Conservation (phyloP, 2,797 vertebrate species). For the Muraenolepis orangiensis region DNA sequence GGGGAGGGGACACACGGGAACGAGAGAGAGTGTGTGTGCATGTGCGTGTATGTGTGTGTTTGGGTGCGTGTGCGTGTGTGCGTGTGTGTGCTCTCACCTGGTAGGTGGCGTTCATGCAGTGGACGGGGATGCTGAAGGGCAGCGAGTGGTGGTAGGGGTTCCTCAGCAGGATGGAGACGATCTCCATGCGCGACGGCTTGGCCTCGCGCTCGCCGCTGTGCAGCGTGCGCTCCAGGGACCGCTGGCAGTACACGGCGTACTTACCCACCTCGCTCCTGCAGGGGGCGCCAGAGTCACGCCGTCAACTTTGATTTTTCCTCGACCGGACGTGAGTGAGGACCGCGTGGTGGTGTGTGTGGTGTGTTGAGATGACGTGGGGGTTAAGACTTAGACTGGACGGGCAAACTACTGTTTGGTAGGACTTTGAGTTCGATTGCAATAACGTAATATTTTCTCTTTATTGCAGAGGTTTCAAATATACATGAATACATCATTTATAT, state of each 20-base stretch:
- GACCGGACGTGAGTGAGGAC: too few relatives aligned
- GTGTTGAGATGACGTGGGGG: background rate
- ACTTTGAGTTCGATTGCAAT: background rate
- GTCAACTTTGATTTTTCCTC: too few relatives aligned
- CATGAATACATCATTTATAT: too few relatives aligned
- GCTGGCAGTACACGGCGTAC: constrained; percentile 92
- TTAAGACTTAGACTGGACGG: background rate
- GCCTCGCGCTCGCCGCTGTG: constrained; percentile 89
- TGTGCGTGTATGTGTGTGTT: too few relatives aligned
- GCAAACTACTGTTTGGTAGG: background rate
- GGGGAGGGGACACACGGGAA: too few relatives aligned
- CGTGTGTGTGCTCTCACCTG: constrained; percentile 73
- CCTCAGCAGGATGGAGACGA: constrained; percentile 91
- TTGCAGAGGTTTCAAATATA: background rate
- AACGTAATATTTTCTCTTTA: background rate
- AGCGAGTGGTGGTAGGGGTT: constrained; percentile 95
- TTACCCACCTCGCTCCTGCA: constrained; percentile 89
- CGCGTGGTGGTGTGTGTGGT: too few relatives aligned
- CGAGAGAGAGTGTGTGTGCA: too few relatives aligned
- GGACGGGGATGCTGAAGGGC: constrained; percentile 96
- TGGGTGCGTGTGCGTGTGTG: too few relatives aligned
- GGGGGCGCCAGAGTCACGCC: background rate
- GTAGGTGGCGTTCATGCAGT: constrained; percentile 92
- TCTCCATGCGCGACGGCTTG: constrained; percentile 92
- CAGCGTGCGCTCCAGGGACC: constrained; percentile 85